Base-by-base conservation (phyloP, 2,113 vertebrate genomes). In the Riparia riparia region DNA sequence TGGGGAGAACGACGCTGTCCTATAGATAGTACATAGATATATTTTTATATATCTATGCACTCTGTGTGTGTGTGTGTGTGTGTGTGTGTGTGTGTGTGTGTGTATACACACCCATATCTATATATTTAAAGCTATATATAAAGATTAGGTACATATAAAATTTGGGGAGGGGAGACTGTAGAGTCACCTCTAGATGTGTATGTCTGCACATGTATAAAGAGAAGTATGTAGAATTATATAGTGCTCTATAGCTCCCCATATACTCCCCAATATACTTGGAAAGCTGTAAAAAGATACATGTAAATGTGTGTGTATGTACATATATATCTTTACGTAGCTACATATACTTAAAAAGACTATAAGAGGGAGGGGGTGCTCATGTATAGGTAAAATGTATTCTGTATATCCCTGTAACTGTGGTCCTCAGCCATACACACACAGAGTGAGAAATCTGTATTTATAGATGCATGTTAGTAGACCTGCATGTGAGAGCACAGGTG, bases 221-320 rank as follows among this genome's bases (percentile, higher is more conserved):
- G 20, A 44, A 7, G 10, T 44, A 3, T 20, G 18, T 66, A 18
- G 10, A 24, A 34, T 31, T 63, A 57, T 9, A 19, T 22, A 44
- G 7, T 22, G 37, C 3, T 9, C 2, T 31, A 5, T 4, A 71
- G 20, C 28, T 2, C 12, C 17, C 45, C 18, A 20, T 51, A n/a
- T n/a, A n/a, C n/a, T n/a, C n/a, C n/a, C n/a, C n/a, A 20, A 51
- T 15, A 4, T 7, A 65, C 37, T 32, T 65, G 44, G 44, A 44
- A 80, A 37, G 20, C 21, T 57, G 11, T 51, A 9, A 81, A 44
- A 58, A 44, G 8, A 2, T 42, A 26, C 7, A 31, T 21, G 7
- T 56, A 6, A 21, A 6, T 4, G 0, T 63, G 2, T 50, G 3
- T 53, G 3, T 50, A 2, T 64, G 2, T 51, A 2, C 18, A 7